These are phyloP conservation scores for Chaetops frenatus DNA, from an alignment of 2,113 vertebrate genomes.

Conservation along the genomic window DNA sequence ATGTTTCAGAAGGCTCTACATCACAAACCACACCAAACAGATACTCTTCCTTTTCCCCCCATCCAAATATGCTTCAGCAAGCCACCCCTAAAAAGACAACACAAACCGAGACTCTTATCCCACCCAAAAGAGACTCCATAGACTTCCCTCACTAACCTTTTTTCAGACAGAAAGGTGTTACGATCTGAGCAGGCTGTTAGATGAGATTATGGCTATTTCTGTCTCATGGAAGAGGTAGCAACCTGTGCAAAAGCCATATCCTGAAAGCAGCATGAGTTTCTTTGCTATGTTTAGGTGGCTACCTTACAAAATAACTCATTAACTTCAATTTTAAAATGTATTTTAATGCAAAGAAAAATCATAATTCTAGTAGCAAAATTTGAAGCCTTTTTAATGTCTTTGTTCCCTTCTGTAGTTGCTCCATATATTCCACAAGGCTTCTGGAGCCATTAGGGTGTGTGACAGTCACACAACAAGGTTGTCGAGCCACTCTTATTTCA, in stretches of 20 bases:
- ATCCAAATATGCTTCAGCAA: neutral
- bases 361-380: neutral
- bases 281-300: neutral
- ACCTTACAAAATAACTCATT: neutral
- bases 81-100: neutral
- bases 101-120: neutral
- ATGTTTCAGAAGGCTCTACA: neutral
- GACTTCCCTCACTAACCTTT: neutral
- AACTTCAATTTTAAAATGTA: neutral
- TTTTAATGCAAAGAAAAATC: neutral
- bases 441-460: neutral
- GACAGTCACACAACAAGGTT: neutral
- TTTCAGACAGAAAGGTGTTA: neutral
- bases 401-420: neutral
- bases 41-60: neutral
- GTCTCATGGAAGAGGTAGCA: neutral
- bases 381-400: neutral
- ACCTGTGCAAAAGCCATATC: neutral
- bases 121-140: neutral
- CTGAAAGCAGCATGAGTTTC: neutral
- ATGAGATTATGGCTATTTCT: neutral
- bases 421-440: neutral
- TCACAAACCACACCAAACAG: neutral
- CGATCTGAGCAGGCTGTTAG: neutral
- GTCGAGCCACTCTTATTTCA: too few relatives aligned